Percentiles rank a stretch among this genome's conserved stretches.
Evolutionary conservation across 2,797 vertebrate genomes (phyloP).

Genomic region (Perodicticus potto): DNA sequence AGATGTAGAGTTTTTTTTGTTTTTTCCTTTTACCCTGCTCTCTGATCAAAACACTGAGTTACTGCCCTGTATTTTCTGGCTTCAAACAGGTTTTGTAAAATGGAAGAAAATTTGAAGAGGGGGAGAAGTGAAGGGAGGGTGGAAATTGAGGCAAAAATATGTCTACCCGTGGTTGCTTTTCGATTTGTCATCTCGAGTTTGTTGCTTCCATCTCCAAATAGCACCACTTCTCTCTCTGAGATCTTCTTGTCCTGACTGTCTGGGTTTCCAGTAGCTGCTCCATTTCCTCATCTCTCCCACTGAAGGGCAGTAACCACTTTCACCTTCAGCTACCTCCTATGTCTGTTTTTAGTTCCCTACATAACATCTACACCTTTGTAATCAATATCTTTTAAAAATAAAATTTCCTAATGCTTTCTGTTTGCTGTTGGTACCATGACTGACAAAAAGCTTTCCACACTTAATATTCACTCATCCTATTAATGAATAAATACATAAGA

Average conservation of each 20-base stretch:
- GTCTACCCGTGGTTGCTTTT: no score
- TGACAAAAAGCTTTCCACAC: not conserved
- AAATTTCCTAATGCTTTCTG: not conserved
- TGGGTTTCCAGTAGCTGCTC: not conserved
- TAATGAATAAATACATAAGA: not conserved
- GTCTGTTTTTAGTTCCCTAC: not conserved
- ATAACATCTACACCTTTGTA: not conserved
- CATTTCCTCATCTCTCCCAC: not conserved
- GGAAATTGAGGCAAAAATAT: not conserved
- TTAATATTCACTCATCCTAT: not conserved
- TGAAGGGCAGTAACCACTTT: not conserved
- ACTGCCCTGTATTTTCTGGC: not conserved
- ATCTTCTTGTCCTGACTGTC: not conserved
- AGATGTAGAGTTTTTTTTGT: not conserved
- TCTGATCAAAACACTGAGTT: not conserved
- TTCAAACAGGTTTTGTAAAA: not conserved
- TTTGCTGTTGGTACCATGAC: not conserved
- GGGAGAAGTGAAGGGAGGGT: not conserved
- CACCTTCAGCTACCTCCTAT: accelerated
- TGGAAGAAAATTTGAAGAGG: not conserved
- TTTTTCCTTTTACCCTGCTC: not conserved
- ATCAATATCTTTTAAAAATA: not conserved
- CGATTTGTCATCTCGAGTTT: not conserved
- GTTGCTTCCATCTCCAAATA: not conserved
- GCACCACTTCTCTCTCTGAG: not conserved